Conservation (phyloP, 2,797 vertebrate species). For the Lateolabrax maculatus region DNA sequence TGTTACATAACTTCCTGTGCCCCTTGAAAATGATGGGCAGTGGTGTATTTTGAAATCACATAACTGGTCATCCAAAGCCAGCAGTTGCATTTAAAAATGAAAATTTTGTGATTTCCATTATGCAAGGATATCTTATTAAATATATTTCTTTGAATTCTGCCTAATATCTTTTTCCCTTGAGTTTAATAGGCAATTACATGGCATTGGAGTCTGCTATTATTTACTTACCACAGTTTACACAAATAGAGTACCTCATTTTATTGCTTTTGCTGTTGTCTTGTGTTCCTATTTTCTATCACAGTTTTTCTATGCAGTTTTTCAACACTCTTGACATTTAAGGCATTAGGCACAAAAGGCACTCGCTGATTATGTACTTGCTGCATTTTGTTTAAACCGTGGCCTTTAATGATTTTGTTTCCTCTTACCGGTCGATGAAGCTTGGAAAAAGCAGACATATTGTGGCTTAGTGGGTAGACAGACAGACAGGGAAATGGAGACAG, state of each 20-base stretch:
- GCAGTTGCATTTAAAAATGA: background rate
- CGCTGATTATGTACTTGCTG: constrained; percentile 54
- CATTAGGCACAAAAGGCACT: constrained; percentile 47
- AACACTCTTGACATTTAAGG: constrained; percentile 47
- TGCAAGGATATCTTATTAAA: background rate
- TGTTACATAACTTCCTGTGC: constrained; percentile 11
- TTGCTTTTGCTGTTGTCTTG: background rate
- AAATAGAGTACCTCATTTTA: background rate
- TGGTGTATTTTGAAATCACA: background rate
- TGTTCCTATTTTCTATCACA: constrained; percentile 11
- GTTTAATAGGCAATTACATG: constrained; percentile 13
- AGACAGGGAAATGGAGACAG: constrained; percentile 27
- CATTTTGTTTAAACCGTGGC: constrained; percentile 58
- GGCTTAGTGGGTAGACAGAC: constrained; percentile 39
- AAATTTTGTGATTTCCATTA: background rate
- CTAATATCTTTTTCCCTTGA: background rate
- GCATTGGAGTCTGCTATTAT: background rate
- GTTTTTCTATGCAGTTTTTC: constrained; percentile 27
- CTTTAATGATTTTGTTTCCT: constrained; percentile 69
- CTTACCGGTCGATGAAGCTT: constrained; percentile 48
- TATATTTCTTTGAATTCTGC: background rate
- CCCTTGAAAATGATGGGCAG: constrained; percentile 14
- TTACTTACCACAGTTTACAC: background rate
- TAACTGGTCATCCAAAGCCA: background rate
- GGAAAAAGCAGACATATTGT: constrained; percentile 36